These are phyloP conservation scores for Camponotus floridanus DNA, from an alignment of 1,140 invertebrate genomes.

Conservation along the genomic window DNA sequence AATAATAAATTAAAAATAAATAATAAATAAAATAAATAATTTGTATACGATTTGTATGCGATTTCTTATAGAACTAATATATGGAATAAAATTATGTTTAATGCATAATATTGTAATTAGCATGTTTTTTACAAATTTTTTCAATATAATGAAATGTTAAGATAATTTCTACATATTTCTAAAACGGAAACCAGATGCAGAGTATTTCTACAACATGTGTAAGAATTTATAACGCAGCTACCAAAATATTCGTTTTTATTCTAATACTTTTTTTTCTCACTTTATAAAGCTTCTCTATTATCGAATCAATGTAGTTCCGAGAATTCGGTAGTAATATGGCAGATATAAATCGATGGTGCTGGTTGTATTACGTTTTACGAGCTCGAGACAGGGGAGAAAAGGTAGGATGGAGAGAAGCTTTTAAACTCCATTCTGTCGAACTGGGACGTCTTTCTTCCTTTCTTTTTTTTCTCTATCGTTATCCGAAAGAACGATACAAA, in stretches of 20 bases:
- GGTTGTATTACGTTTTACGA: conserved; percentile 67
- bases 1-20: not conserved
- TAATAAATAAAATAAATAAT: conserved; percentile 7
- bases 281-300: not conserved
- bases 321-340: conserved; percentile 18
- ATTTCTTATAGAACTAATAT: not conserved
- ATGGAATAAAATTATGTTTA: not conserved
- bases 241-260: not conserved
- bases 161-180: not conserved
- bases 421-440: conserved; percentile 43
- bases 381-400: not conserved
- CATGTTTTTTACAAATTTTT: not conserved
- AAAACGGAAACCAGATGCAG: not conserved
- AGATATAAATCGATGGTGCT: conserved; percentile 43
- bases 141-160: not conserved
- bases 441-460: conserved; percentile 40
- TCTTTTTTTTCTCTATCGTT: conserved; percentile 41
- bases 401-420: conserved; percentile 41
- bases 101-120: not conserved
- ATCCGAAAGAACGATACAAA: conserved; percentile 11
- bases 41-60: too few species aligned
- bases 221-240: not conserved
- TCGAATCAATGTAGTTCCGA: not conserved
- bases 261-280: not conserved
- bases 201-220: not conserved